Base-by-base conservation (phyloP, 1,140 invertebrate species). In the Macrobrachium rosenbergii region DNA sequence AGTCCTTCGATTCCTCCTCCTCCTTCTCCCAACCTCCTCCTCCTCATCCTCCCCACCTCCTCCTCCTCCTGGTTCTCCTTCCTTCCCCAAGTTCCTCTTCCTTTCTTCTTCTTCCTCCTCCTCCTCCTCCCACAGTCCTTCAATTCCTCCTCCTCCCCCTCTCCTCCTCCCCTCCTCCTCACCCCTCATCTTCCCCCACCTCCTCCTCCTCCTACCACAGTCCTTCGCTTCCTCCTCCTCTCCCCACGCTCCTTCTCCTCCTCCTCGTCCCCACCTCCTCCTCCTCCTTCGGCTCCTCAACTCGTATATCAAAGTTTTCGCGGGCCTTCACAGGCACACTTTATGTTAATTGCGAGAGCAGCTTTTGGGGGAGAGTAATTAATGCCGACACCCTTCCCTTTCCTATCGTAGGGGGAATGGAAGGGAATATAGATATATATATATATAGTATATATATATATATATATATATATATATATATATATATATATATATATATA, bases 231-330 rank as follows among this genome's bases (percentile, higher is more conserved):
- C 37, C 21, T 69, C 12, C 52, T 52, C 52, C 52, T 52, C 52
- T 5, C 6, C 6, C 28, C 7, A 52, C 12, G 2, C 52, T 7
- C 12, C 52, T 52, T 45, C 72, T 63, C 78, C 77, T 62, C 7
- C n/a, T 37, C 62, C 80, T 23, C 64, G 0, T 28, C n/a, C 11
- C n/a, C n/a, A n/a, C n/a, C 64, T 69, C 64, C 67, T 60, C 67
- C 52, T 23, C 17, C 45, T 16, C 7, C 67, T 21, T n/a, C 67
- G 2, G 8, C 67, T 52, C 52, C 67, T 23, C 69, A 58, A 82
- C 81, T 82, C 81, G 64, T 82, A 82, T 82, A 82, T 82, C 81
- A 82, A 82, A 82, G 81, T 82, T 82, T 82, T 82, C 81, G 52
- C 67, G 67, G 60, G 64, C 81, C 81, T 82, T 82, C 81, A 82